These are phyloP conservation scores for Scaptodrosophila lebanonensis DNA, from an alignment of 1,140 invertebrate species.

Conservation along the genomic window DNA sequence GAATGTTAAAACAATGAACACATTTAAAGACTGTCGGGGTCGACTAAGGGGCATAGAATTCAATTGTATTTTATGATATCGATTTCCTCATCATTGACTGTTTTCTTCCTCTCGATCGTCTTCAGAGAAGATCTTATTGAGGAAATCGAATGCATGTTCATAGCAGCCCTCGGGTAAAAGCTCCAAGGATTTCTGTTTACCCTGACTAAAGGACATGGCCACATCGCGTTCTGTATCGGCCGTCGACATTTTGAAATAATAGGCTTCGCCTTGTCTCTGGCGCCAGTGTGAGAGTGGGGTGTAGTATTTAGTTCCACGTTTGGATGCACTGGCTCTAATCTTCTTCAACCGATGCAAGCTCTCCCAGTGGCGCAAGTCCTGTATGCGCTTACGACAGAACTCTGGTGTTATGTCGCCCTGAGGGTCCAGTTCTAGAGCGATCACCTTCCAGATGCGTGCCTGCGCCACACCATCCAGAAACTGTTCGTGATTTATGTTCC, in stretches of 20 bases:
- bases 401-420: not conserved
- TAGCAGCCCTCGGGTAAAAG: not conserved
- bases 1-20: no score
- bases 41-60: no score
- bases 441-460: not conserved
- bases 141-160: not conserved
- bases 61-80: no score
- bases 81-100: no score
- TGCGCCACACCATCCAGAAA: not conserved
- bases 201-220: not conserved
- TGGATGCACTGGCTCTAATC: not conserved
- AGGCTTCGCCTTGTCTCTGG: no score
- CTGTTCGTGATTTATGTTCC: not conserved
- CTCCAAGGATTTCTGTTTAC: not conserved
- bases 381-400: constrained; percentile 5
- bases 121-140: no score
- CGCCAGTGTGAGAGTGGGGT: not conserved
- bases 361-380: constrained; percentile 3
- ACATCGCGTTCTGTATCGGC: not conserved
- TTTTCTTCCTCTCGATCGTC: no score
- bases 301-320: not conserved
- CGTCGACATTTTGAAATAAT: no score
- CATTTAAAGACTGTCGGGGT: no score
- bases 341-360: not conserved
- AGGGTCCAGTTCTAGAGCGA: not conserved